Evolutionary conservation across 2,113 vertebrate species (phyloP), one percentile per base, ranked within the genome.

Genomic region (Plecotus auritus): DNA sequence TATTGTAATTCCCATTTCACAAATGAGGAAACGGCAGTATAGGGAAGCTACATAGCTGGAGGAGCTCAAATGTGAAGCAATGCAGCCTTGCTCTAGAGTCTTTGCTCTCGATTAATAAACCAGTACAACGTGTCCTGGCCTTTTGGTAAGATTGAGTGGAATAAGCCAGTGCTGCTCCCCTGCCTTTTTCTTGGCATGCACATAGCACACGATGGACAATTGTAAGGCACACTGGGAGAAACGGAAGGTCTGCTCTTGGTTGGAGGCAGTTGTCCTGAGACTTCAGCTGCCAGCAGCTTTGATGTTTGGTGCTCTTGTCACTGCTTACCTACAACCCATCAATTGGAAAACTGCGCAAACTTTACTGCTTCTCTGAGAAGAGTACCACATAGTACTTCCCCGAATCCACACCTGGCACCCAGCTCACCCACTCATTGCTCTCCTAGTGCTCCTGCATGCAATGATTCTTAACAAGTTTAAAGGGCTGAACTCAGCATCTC

Each of bases 21-120:
- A 86, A 42, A 73, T 9, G 18, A 90, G 5, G 8, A 78, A 64
- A 51, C 4, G 4, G 13, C 45, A 28, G 12, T 22, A 37, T 6
- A 23, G 66, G 47, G 56, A 92, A 66, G 18, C 23, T 40, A 14
- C 1, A 23, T 0, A 76, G 59, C 6, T 32, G 2, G 9, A 11
- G n/a, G 16, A 11, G 9, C 26, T 77, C 32, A 22, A 40, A 30
- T 37, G 4, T 61, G 28, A 72, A 59, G 13, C 35, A 49, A 28
- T 1, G 6, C 1, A 40, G 2, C 9, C 35, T n/a, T 16, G 7
- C 14, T 49, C 2, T 47, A 4, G 64, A 13, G 4, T 42, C 11
- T 73, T 89, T 17, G 14, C 42, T 81, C 42, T 61, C 32, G 35
- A 18, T 20, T 54, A 32, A 76, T 18, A 47, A 47, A 14, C 9